Base-by-base conservation (phyloP, 2,888 invertebrate species). In the Rosalia funebris region DNA sequence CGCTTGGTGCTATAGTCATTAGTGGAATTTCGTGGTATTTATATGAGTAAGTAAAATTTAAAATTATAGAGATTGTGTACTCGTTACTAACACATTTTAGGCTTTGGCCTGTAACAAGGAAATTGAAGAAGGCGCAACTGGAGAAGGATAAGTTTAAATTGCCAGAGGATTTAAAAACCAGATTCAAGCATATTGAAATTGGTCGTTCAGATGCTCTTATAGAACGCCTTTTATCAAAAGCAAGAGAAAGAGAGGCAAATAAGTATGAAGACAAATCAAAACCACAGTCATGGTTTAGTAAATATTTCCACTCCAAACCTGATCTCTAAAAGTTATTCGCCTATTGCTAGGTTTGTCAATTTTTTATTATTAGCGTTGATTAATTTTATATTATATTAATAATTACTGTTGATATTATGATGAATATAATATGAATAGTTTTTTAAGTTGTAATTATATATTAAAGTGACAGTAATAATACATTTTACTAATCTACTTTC, bases 21-120 rank as follows among this genome's bases (percentile, higher is more conserved):
- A 84, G 84, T 60, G 70, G 82, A 47, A 7, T 83, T 39, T 75
- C 69, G 57, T 86, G 85, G 64, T 66, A 75, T 11, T 63, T 83
- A 59, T 85, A 83, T 56, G 85, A 86, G 87, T 87, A 81, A 81
- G 84, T 81, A 31, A 39, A n/a, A 45, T 52, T n/a, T 32, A 57
- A 14, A 20, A 7, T 39, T 34, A 17, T 2, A 11, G 46, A 10
- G n/a, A 11, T 7, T 11, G 11, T 19, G 7, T 58, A 11, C 17
- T 36, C 46, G 14, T 14, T 36, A 32, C 20, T 34, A 50, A n/a
- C n/a, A 31, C 36, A 61, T 73, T 72, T 25, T 37, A 80, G 79
- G 55, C 57, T 68, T 44, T 75, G 72, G 75, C 71, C 77, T 1
- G 60, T 62, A 57, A 47, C 73, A 15, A 46, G 65, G 25, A 71